Conservation (phyloP, 2,113 vertebrate species). For the Thunnus maccoyii region DNA sequence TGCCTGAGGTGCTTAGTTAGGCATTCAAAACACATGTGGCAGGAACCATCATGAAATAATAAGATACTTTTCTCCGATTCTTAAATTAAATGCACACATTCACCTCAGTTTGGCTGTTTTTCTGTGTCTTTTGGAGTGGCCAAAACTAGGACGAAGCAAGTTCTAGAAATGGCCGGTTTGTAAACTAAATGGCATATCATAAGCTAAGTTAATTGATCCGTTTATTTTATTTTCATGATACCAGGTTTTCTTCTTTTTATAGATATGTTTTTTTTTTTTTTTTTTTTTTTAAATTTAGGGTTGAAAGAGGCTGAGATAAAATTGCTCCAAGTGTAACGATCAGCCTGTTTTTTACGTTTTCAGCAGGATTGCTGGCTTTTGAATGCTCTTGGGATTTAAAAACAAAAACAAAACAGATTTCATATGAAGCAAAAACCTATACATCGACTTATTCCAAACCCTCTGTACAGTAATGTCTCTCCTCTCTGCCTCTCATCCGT, state of each 20-base stretch:
- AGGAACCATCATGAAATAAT: neutral
- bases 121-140: neutral
- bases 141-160: neutral
- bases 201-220: constrained; percentile 33
- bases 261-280: neutral
- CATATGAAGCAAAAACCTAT: constrained; percentile 5
- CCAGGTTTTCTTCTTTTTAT: neutral
- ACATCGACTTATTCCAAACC: constrained; percentile 23
- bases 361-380: neutral
- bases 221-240: constrained; percentile 5
- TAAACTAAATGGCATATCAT: constrained; percentile 54
- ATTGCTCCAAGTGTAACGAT: constrained; percentile 20
- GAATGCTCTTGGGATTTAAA: constrained; percentile 28
- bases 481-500: constrained; percentile 42
- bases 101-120: constrained; percentile 35
- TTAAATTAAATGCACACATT: constrained; percentile 18
- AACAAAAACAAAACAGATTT: neutral
- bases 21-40: constrained; percentile 3
- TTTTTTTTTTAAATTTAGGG: neutral
- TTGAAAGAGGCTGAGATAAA: constrained; percentile 28
- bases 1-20: constrained; percentile 25
- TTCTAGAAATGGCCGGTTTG: constrained; percentile 11
- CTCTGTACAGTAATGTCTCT: constrained; percentile 37
- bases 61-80: neutral
- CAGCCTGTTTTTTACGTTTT: constrained; percentile 14